Conservation (phyloP, 2,888 invertebrate species). For the Amblyteles armatorius region DNA sequence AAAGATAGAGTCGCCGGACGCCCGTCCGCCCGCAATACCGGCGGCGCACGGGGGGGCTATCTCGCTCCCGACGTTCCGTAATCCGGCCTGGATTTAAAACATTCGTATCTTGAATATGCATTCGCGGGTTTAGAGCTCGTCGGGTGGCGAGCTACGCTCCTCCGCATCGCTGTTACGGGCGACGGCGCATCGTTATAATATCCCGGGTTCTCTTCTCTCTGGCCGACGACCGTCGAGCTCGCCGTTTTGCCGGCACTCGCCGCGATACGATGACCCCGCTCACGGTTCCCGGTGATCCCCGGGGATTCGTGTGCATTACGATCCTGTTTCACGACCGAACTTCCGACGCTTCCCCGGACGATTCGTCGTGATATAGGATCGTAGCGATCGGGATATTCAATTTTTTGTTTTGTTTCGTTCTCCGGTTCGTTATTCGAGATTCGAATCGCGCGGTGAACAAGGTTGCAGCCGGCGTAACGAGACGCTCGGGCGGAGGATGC, state of each 20-base stretch:
- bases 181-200: slow-evolving; percentile 52
- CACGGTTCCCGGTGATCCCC: neutral
- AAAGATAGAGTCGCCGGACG: slow-evolving; percentile 43
- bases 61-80: slow-evolving; percentile 72
- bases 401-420: no score
- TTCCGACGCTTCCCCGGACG: neutral
- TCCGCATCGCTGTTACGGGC: slow-evolving; percentile 57
- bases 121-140: slow-evolving; percentile 77
- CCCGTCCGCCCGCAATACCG: slow-evolving; percentile 13
- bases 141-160: slow-evolving; percentile 64
- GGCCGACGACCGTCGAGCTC: slow-evolving; percentile 51
- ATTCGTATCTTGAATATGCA: slow-evolving; percentile 83
- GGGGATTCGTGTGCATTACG: slow-evolving; percentile 17
- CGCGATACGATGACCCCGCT: slow-evolving; percentile 39
- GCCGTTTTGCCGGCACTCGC: slow-evolving; percentile 46
- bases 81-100: slow-evolving; percentile 82
- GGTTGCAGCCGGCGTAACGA: neutral
- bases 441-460: neutral
- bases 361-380: neutral
- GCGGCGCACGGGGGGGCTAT: slow-evolving; percentile 41
- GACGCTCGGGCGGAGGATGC: slow-evolving; percentile 8
- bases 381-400: neutral
- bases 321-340: slow-evolving; percentile 40
- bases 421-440: neutral
- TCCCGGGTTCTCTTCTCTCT: slow-evolving; percentile 43